A percentile compares a stretch with the other conserved stretches of the same genome.
These are phyloP conservation scores for Neostethus bicornis DNA, from an alignment of 2,797 vertebrate genomes.

Conservation along the genomic window DNA sequence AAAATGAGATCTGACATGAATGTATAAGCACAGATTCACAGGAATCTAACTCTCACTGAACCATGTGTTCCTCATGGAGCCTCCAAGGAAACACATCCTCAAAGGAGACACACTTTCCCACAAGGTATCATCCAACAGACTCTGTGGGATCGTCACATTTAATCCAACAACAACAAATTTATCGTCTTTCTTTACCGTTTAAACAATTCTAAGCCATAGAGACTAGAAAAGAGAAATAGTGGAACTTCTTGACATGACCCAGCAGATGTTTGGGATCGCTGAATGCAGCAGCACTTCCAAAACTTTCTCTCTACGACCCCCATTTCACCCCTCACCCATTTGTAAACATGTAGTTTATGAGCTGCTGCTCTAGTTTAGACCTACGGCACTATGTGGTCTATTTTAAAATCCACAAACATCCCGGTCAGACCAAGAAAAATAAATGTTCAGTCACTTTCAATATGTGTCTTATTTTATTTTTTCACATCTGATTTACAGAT, in stretches of 20 bases:
- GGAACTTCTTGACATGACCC: conserved; percentile 10
- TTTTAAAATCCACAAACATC: no score
- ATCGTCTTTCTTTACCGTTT: neutral
- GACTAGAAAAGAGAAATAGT: conserved; percentile 9
- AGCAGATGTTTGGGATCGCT: neutral
- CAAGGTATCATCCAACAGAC: conserved; percentile 1
- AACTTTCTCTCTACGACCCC: neutral
- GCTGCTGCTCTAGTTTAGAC: no score
- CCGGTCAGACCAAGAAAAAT: no score
- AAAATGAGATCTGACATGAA: conserved; percentile 1
- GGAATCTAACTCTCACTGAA: neutral
- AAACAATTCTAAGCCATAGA: neutral
- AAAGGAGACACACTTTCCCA: neutral
- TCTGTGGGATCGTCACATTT: neutral
- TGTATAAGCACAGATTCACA: neutral
- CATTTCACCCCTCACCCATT: no score
- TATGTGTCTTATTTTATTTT: no score
- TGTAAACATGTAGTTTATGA: no score
- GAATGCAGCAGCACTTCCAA: conserved; percentile 7
- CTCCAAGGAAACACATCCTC: neutral
- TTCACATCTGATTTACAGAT: no score
- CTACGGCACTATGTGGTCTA: no score
- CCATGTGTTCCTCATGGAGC: neutral
- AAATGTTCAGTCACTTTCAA: no score
- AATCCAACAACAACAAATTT: neutral